Percentiles rank a stretch among this genome's conserved stretches.
Conservation (phyloP, 2,113 vertebrate genomes). For the Perca schrenkii region DNA sequence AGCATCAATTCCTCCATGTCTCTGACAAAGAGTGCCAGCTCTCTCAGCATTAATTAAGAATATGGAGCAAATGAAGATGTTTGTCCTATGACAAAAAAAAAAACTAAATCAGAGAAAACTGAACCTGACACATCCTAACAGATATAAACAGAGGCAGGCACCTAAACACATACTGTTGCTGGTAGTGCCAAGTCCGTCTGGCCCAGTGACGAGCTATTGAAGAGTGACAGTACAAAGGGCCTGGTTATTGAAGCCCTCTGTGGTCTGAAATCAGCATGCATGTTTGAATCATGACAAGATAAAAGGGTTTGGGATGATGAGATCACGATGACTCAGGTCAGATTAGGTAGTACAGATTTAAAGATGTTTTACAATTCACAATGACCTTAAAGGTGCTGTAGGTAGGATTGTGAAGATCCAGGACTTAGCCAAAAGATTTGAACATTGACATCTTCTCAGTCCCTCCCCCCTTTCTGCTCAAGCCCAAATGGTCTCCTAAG, state of each 20-base stretch:
- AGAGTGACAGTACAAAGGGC: conserved; percentile 32
- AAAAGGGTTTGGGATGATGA: conserved; percentile 26
- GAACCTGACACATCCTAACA: background rate
- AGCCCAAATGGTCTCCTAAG: too few species aligned
- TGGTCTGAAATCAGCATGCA: conserved; percentile 54
- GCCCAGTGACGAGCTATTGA: conserved; percentile 16
- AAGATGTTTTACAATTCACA: conserved; percentile 10
- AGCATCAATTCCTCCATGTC: background rate
- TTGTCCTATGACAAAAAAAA: background rate
- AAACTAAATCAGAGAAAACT: background rate
- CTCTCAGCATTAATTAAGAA: conserved; percentile 2
- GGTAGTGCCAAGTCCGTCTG: conserved; percentile 12
- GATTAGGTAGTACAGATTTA: conserved; percentile 36
- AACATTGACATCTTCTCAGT: too few species aligned
- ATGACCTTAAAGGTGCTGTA: conserved; percentile 2
- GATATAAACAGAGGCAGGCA: background rate
- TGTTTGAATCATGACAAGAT: conserved; percentile 61
- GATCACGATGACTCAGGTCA: conserved; percentile 30
- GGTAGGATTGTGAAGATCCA: too few species aligned
- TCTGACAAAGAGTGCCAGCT: background rate
- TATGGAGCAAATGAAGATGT: background rate
- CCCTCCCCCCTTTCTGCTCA: too few species aligned
- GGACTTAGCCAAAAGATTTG: too few species aligned
- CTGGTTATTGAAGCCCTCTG: conserved; percentile 42
- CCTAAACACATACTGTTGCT: background rate